Base-by-base conservation (phyloP, 2,888 invertebrate genomes). In the Nyleta sp. region DNA sequence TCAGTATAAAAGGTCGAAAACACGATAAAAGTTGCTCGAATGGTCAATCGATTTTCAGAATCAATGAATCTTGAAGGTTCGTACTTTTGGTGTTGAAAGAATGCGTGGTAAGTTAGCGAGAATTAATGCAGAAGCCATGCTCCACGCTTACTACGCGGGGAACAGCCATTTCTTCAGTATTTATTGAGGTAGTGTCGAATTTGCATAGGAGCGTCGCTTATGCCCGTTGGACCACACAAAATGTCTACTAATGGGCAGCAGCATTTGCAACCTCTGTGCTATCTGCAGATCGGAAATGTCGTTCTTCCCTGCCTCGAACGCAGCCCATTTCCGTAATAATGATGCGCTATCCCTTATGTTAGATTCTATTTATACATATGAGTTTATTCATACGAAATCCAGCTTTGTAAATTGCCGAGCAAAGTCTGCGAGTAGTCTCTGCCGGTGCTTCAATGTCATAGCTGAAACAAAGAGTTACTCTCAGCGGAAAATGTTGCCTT, bases 131-230 rank as follows among this genome's bases (percentile, higher is more conserved):
- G 84, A 82, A 85, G 82, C 72, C 83, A 67, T 84, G 83, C 84
- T 84, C 72, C 82, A 71, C 82, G 78, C 80, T 78, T 80, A 81
- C 81, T 73, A 81, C 82, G 59, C 78, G 48, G 64, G 50, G 67
- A 78, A 78, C 81, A 80, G 82, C 84, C 84, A 87, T 87, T 86
- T 86, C 83, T 86, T 86, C 83, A 83, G 84, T 90, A 90, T 90
- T 89, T 90, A 90, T 90, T 88, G 87, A 84, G 88, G 87, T 87
- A 85, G 87, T 84, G 81, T 71, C 80, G 84, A 87, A 90, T 89
- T 89, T 89, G 87, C 89, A 90, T 90, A 89, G 85, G 84, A 87
- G 86, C 87, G 84, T 84, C 84, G 84, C 83, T 83, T 85, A 80
- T 83, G 80, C 81, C 78, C 73, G 71, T 59, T 75, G 86, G 90